Conservation (phyloP, 2,113 vertebrate genomes). For the Actenoides hombroni region DNA sequence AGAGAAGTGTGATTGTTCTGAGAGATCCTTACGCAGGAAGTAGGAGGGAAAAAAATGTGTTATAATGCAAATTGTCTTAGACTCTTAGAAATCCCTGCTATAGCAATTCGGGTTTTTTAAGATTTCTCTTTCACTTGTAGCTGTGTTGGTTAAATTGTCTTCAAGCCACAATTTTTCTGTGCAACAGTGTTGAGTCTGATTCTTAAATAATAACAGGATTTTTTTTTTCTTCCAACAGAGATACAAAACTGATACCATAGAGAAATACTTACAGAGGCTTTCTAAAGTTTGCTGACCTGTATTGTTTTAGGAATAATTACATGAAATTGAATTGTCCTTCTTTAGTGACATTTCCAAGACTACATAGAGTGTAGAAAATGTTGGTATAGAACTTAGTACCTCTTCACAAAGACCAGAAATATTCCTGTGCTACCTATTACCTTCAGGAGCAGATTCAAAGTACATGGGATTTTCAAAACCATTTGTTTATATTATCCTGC, state of each 20-base stretch:
- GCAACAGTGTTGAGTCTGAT: neutral
- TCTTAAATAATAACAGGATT: neutral
- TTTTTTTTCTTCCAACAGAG: neutral
- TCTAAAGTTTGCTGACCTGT: neutral
- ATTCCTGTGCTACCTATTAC: neutral
- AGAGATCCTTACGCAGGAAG: constrained; percentile 3
- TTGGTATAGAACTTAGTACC: neutral
- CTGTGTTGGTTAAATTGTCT: constrained; percentile 9
- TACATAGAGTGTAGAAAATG: neutral
- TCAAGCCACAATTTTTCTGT: constrained; percentile 13
- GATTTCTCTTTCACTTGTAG: constrained; percentile 19
- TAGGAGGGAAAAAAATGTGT: neutral
- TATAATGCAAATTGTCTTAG: constrained; percentile 53
- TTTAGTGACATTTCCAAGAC: neutral
- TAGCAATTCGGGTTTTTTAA: constrained; percentile 39
- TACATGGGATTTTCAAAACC: neutral
- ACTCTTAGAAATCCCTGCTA: constrained; percentile 6
- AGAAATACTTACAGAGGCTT: neutral
- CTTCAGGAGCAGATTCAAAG: neutral
- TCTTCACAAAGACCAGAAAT: neutral
- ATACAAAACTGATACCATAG: neutral
- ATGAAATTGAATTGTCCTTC: neutral
- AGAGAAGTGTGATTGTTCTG: constrained; percentile 3
- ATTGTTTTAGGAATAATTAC: neutral
- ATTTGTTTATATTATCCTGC: neutral